Base-by-base conservation (phyloP, 2,113 vertebrate species). In the Anguilla rostrata region DNA sequence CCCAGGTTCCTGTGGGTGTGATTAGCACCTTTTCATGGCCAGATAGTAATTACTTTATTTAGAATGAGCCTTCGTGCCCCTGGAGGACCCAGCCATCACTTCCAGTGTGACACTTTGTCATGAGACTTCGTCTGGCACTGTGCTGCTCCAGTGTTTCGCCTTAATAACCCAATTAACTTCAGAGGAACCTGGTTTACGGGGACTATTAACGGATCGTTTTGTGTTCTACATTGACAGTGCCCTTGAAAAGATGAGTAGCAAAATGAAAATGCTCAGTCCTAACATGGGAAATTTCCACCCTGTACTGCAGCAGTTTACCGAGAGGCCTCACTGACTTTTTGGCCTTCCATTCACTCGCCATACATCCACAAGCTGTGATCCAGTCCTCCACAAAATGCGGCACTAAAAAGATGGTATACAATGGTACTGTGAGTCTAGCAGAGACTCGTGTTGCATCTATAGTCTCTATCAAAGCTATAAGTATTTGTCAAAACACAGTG, bases 111-210 rank as follows among this genome's bases (percentile, higher is more conserved):
- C 12, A n/a, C 71, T 75, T 34, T 34, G 71, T 75, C 71, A 75
- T 75, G 71, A 29, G 43, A 79, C 71, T 85, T 66, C 12, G 84
- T 85, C 75, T 53, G 49, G 29, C 49, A 85, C 41, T 75, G 46
- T 71, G 39, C 46, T 14, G 71, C 71, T 53, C 20, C 43, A 79
- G 84, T 71, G 29, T 56, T 85, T 49, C 3, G 66, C 84, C 66
- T 78, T 85, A 85, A 85, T 78, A 79, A 78, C 66, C 46, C 71
- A 78, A 85, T 85, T 85, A 85, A 85, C 84, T 53, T 71, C 84
- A 43, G 34, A 78, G 53, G 84, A 75, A 78, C 66, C 43, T 15
- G 20, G 71, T 85, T 66, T 78, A 49, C 75, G 39, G n/a, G 75
- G 84, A 85, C 22, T 85, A 29, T 39, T 53, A 79, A 71, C 53